These are phyloP conservation scores for Columbina picui DNA, from an alignment of 2,113 vertebrate species.

Conservation along the genomic window DNA sequence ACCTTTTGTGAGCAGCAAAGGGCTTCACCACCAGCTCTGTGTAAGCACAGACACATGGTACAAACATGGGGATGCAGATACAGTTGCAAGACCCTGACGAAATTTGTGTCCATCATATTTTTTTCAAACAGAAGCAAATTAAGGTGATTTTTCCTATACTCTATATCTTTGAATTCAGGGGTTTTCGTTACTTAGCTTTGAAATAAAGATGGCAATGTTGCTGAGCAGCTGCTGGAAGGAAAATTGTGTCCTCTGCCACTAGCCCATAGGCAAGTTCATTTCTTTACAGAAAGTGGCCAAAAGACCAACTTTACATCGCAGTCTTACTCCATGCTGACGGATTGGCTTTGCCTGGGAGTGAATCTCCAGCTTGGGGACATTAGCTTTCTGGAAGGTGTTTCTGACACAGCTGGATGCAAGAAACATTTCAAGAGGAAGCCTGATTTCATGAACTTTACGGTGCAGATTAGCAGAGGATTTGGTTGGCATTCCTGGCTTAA, in stretches of 20 bases:
- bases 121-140: background rate
- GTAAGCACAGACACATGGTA: background rate
- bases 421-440: background rate
- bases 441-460: background rate
- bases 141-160: background rate
- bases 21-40: background rate
- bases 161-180: background rate
- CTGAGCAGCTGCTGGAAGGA: background rate
- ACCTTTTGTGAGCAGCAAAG: background rate
- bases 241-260: background rate
- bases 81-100: background rate
- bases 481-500: slow-evolving; percentile 7
- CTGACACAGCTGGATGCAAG: background rate
- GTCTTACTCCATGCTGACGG: rapidly evolving
- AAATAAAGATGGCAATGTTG: background rate
- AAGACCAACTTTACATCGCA: background rate
- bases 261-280: background rate
- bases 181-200: background rate
- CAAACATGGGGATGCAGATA: background rate
- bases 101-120: background rate
- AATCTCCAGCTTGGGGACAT: background rate
- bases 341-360: background rate
- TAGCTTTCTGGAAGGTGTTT: slow-evolving; percentile 13
- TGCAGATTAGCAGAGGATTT: slow-evolving; percentile 29
- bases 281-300: background rate